phyloP scores from a whole-genome alignment of 2,888 invertebrate species.

The Cerceris rybyensis region DNA sequence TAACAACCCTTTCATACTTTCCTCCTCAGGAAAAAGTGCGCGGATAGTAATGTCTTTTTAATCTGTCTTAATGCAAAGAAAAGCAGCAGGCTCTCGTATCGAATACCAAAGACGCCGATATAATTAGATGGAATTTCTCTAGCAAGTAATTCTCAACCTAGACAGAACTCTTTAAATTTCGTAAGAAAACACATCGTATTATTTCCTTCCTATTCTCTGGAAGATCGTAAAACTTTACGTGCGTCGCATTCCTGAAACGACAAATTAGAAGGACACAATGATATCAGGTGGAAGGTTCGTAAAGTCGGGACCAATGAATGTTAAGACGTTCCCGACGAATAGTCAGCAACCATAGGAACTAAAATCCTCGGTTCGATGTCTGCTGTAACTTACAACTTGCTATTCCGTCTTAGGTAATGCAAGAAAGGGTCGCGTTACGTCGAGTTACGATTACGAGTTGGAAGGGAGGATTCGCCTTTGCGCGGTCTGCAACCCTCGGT shows the following conservation, averaged over 20 bases:
- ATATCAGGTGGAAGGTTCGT: constrained; percentile 38
- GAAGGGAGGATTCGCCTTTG: constrained; percentile 33
- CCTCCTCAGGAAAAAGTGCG: neutral
- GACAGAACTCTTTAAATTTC: too few species aligned
- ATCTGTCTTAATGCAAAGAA: neutral
- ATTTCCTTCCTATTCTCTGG: neutral
- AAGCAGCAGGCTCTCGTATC: too few species aligned
- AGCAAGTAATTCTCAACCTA: too few species aligned
- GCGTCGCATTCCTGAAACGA: neutral
- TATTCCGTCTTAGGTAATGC: constrained; percentile 28
- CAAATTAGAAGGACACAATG: constrained; percentile 43
- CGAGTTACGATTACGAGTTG: constrained; percentile 64
- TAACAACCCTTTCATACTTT: constrained; percentile 3
- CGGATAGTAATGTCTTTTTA: neutral
- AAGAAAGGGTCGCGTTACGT: constrained; percentile 53
- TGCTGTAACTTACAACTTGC: constrained; percentile 42
- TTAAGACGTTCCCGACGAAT: constrained; percentile 45
- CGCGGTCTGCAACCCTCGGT: neutral
- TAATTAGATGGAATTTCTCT: too few species aligned
- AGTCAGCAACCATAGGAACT: constrained; percentile 29
- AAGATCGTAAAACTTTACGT: constrained; percentile 32
- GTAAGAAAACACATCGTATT: too few species aligned
- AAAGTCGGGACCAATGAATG: constrained; percentile 43
- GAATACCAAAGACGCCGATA: neutral
- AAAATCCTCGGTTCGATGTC: constrained; percentile 43